These are phyloP conservation scores for Lordiphosa collinella DNA, from an alignment of 1,140 invertebrate genomes.

Conservation along the genomic window DNA sequence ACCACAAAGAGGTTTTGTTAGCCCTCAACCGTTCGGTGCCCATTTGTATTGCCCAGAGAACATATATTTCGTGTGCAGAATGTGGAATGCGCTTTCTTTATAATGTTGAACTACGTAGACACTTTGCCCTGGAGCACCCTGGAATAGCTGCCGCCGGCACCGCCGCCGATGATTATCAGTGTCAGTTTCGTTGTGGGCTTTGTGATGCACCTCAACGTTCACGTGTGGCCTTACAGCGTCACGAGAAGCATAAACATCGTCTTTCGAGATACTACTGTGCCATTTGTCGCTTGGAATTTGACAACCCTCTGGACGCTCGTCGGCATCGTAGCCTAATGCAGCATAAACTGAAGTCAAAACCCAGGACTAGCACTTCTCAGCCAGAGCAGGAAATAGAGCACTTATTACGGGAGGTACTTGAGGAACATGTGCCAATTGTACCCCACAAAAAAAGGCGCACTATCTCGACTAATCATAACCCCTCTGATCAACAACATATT, in stretches of 20 bases:
- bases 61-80: conserved; percentile 60
- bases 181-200: conserved; percentile 82
- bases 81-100: conserved; percentile 85
- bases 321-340: conserved; percentile 83
- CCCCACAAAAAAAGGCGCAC: conserved; percentile 12
- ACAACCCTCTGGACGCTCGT: conserved; percentile 83
- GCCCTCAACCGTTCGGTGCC: conserved; percentile 89
- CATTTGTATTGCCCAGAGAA: conserved; percentile 87
- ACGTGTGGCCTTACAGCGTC: conserved; percentile 84
- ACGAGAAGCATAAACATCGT: conserved; percentile 82
- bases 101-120: conserved; percentile 85
- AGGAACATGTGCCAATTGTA: conserved; percentile 4
- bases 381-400: conserved; percentile 36
- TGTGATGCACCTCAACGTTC: conserved; percentile 83
- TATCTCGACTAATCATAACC: conserved; percentile 51
- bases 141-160: conserved; percentile 58
- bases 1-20: conserved; percentile 86
- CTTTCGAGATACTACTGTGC: conserved; percentile 84
- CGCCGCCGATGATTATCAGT: conserved; percentile 85
- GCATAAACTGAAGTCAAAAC: conserved; percentile 75
- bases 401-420: conserved; percentile 37
- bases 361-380: not conserved
- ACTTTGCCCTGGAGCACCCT: conserved; percentile 81
- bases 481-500: conserved; percentile 79
- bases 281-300: conserved; percentile 84